phyloP scores from a whole-genome alignment of 2,888 invertebrate genomes.

The Chelonus formosanus region DNA sequence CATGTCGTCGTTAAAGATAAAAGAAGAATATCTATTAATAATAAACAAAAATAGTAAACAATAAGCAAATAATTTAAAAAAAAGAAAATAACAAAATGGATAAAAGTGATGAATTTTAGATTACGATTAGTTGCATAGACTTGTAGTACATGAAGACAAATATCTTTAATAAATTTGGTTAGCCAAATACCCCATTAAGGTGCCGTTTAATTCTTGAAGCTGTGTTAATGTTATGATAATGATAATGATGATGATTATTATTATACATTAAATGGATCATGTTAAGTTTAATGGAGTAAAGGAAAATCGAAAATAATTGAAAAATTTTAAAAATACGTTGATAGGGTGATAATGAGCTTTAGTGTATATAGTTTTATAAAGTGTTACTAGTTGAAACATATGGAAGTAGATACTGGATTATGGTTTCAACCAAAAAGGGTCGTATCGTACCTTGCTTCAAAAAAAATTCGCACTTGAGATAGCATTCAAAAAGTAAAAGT shows the following conservation, averaged over 20 bases:
- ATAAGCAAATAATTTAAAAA: slow-evolving; percentile 5
- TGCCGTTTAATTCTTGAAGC: slow-evolving; percentile 48
- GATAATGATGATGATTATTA: slow-evolving; percentile 46
- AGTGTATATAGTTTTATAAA: slow-evolving; percentile 65
- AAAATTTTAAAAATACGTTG: slow-evolving; percentile 49
- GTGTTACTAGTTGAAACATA: slow-evolving; percentile 53
- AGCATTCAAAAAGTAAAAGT: too few species aligned
- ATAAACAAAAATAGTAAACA: too few species aligned
- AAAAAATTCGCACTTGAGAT: too few species aligned
- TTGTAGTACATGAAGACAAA: too few species aligned
- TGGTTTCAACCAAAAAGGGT: slow-evolving; percentile 4
- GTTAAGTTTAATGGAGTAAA: slow-evolving; percentile 10
- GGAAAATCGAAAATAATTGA: slow-evolving; percentile 46
- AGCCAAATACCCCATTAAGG: slow-evolving; percentile 41
- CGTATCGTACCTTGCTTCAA: too few species aligned
- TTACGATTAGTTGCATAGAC: slow-evolving; percentile 53
- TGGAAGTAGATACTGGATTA: slow-evolving; percentile 36
- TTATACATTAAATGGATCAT: slow-evolving; percentile 23
- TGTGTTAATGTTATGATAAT: slow-evolving; percentile 44
- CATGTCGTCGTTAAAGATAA: too few species aligned
- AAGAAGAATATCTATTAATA: too few species aligned
- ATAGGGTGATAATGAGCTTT: slow-evolving; percentile 59
- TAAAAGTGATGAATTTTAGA: slow-evolving; percentile 36
- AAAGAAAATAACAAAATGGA: slow-evolving; percentile 32
- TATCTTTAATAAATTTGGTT: slow-evolving; percentile 13